These are phyloP conservation scores for Xanthia icteritia DNA, from an alignment of 2,888 invertebrate genomes.

Conservation along the genomic window DNA sequence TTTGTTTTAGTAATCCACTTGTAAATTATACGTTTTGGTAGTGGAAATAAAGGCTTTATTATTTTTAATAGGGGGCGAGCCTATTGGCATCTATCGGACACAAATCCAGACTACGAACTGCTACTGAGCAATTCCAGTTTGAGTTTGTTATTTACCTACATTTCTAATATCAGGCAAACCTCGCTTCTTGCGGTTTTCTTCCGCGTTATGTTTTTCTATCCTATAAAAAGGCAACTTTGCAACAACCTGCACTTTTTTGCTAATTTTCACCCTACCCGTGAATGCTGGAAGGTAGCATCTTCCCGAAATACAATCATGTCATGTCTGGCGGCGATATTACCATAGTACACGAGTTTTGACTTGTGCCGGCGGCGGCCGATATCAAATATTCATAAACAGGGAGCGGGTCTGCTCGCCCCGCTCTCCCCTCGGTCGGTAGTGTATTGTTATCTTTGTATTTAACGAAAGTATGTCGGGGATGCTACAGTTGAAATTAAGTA, in stretches of 20 bases:
- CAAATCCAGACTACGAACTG: no score
- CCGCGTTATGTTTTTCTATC: background rate
- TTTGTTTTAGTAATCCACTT: no score
- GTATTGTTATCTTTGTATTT: conserved; percentile 46
- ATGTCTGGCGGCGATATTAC: conserved; percentile 63
- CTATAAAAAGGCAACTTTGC: background rate
- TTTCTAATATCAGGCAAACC: no score
- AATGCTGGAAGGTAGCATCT: conserved; percentile 22
- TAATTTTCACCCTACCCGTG: background rate
- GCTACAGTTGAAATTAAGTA: background rate
- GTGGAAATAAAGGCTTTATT: no score
- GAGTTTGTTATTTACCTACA: background rate
- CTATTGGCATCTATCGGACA: no score
- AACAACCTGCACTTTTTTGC: background rate
- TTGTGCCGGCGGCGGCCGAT: conserved; percentile 64
- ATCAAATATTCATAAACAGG: conserved; percentile 86
- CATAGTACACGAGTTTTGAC: conserved; percentile 75
- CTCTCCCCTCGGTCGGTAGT: conserved; percentile 59
- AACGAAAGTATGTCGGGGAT: conserved; percentile 28
- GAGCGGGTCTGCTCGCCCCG: conserved; percentile 65
- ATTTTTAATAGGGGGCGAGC: no score
- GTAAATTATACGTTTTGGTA: no score
- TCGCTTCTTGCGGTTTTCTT: background rate
- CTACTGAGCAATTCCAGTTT: no score
- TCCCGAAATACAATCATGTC: conserved; percentile 51